These are phyloP conservation scores for Gandaritis pyraliata DNA, from an alignment of 2,888 invertebrate genomes.

Conservation along the genomic window DNA sequence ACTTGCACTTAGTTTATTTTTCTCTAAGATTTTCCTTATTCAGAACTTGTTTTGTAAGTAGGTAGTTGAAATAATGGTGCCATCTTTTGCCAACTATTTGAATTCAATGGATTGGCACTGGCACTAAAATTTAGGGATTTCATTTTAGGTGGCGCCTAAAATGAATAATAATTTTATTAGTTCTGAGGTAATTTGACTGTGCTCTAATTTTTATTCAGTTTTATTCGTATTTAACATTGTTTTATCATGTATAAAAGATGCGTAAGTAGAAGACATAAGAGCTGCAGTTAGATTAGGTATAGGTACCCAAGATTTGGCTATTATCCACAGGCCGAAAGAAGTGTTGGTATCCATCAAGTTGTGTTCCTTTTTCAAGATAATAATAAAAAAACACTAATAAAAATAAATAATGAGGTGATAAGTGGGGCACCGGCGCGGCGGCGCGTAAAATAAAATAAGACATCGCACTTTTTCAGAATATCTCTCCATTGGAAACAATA, in stretches of 20 bases:
- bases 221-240: too few relatives aligned
- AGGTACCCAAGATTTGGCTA: too few relatives aligned
- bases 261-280: too few relatives aligned
- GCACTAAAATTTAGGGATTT: too few relatives aligned
- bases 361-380: too few relatives aligned
- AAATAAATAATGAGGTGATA: neutral
- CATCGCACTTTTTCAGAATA: neutral
- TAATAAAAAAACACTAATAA: neutral
- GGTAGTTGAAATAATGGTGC: neutral
- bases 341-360: too few relatives aligned
- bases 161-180: too few relatives aligned
- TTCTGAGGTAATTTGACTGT: too few relatives aligned
- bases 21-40: neutral
- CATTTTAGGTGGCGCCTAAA: neutral
- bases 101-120: neutral
- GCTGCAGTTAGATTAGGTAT: too few relatives aligned
- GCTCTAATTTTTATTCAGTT: too few relatives aligned
- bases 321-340: too few relatives aligned
- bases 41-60: neutral
- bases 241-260: too few relatives aligned
- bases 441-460: neutral
- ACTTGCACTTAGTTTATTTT: neutral
- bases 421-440: conserved; percentile 14
- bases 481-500: neutral
- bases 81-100: neutral